Conservation (phyloP, 2,888 invertebrate species). For the Drosophila neonasuta region DNA sequence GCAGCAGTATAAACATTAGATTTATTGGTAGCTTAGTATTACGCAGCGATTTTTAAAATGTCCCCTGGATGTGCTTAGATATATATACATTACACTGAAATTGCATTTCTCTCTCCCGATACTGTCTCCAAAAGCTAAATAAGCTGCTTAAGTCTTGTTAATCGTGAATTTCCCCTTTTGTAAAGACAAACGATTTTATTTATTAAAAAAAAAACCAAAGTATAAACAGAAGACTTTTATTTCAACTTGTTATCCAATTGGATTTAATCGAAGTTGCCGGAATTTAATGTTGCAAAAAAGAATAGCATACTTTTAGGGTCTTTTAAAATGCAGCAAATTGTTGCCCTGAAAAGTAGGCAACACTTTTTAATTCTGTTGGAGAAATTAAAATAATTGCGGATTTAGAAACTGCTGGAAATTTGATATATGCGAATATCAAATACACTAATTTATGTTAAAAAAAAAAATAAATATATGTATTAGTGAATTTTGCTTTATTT, state of each 20-base stretch:
- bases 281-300: neutral
- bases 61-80: constrained; percentile 34
- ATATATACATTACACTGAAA: constrained; percentile 20
- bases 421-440: neutral
- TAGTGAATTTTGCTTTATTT: constrained; percentile 41
- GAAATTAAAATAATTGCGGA: neutral
- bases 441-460: too few species aligned
- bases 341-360: neutral
- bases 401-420: neutral
- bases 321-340: neutral
- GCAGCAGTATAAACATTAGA: constrained; percentile 36
- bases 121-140: constrained; percentile 37
- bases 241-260: neutral
- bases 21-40: constrained; percentile 40
- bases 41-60: constrained; percentile 33
- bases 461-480: neutral
- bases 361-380: too few species aligned
- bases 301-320: constrained; percentile 5
- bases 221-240: constrained; percentile 37
- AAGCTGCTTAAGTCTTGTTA: constrained; percentile 62
- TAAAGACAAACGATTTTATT: constrained; percentile 74
- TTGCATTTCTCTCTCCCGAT: constrained; percentile 42
- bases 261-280: too few species aligned
- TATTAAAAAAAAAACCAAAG: constrained; percentile 76
- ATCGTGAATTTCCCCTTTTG: constrained; percentile 62